Conservation (phyloP, 2,113 vertebrate species). For the Chloropsis cyanopogon region DNA sequence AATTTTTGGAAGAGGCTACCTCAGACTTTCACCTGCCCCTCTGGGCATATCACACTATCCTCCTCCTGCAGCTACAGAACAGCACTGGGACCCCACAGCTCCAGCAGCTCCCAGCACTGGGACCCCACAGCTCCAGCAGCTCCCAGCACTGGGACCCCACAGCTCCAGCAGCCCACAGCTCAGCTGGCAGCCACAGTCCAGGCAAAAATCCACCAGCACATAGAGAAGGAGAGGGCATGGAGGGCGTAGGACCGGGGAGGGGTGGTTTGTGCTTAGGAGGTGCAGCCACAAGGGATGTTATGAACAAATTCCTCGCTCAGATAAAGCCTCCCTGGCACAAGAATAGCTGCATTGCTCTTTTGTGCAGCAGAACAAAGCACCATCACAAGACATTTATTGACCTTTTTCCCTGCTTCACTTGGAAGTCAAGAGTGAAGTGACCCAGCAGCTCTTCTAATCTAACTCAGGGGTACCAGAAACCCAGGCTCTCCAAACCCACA, state of each 20-base stretch:
- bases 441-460: not conserved
- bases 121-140: not conserved
- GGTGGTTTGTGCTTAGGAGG: not conserved
- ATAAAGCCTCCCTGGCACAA: not conserved
- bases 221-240: not conserved
- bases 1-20: not conserved
- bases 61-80: not conserved
- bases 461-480: not conserved
- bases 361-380: slow-evolving; percentile 6
- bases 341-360: not conserved
- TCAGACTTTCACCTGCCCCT: not conserved
- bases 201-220: rapidly evolving
- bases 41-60: not conserved
- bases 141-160: not conserved
- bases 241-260: rapidly evolving
- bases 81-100: not conserved
- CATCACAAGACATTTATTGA: not conserved
- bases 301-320: not conserved
- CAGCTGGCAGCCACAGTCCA: not conserved
- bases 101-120: not conserved
- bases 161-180: not conserved
- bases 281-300: not conserved
- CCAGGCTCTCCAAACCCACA: not conserved
- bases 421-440: not conserved
- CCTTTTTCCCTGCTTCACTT: not conserved